Conservation (phyloP, 2,888 invertebrate genomes). For the Neoitamus cyanurus region DNA sequence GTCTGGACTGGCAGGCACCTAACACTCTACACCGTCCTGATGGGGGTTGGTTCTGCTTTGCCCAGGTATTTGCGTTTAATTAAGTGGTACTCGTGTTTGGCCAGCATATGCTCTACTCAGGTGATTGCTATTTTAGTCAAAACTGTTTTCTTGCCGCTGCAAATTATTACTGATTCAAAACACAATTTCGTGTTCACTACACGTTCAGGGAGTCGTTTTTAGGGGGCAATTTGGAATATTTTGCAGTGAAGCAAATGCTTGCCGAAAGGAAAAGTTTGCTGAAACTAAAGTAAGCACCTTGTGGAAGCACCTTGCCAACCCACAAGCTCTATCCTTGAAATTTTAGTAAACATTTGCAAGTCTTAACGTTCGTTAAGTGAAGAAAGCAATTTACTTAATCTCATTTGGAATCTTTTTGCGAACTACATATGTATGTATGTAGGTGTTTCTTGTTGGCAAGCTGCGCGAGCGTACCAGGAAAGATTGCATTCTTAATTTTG, state of each 20-base stretch:
- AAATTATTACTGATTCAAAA: background rate
- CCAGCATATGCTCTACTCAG: background rate
- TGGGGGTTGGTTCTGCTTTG: background rate
- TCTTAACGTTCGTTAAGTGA: background rate
- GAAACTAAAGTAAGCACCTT: background rate
- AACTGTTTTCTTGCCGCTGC: background rate
- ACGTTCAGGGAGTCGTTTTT: background rate
- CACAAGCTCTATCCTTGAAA: background rate
- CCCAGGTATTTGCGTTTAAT: background rate
- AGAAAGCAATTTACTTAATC: background rate
- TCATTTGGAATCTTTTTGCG: background rate
- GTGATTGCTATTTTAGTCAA: background rate
- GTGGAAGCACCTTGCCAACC: background rate
- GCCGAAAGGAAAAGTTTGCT: background rate
- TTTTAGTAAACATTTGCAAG: background rate
- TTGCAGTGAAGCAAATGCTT: background rate
- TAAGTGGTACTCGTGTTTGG: background rate
- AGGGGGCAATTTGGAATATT: background rate
- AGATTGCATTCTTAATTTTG: background rate
- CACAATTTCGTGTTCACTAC: background rate
- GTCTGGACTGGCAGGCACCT: background rate
- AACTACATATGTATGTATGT: too few species aligned
- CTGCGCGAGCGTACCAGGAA: background rate
- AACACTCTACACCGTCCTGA: background rate
- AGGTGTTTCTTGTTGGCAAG: background rate